Conservation (phyloP, 2,113 vertebrate genomes). For the Lontra canadensis region DNA sequence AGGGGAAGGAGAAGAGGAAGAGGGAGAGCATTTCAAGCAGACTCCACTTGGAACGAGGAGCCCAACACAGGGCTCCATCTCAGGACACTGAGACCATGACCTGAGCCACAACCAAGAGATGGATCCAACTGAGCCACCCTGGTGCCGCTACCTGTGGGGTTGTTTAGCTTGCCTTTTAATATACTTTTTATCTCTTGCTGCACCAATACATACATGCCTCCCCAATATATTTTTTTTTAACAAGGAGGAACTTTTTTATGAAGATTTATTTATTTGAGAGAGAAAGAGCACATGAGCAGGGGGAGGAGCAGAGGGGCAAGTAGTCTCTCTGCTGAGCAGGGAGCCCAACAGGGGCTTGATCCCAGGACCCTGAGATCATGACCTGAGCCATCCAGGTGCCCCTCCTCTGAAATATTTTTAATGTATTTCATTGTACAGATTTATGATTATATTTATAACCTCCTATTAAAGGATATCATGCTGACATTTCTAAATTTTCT, state of each 20-base stretch:
- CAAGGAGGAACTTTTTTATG: background rate
- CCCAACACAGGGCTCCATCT: background rate
- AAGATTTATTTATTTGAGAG: background rate
- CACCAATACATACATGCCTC: background rate
- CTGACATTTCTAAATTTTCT: background rate
- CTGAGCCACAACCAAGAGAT: background rate
- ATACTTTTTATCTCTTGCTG: conserved; percentile 4
- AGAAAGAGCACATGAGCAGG: background rate
- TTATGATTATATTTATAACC: background rate
- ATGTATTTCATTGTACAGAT: background rate
- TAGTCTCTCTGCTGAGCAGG: background rate
- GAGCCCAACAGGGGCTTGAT: background rate
- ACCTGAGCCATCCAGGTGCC: background rate
- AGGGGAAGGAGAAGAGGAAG: background rate
- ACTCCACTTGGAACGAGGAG: background rate
- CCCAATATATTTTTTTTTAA: background rate
- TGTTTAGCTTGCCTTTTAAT: background rate
- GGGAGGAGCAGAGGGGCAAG: background rate
- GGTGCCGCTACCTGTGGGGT: background rate
- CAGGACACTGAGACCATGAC: background rate
- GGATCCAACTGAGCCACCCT: background rate
- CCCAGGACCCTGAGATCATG: background rate
- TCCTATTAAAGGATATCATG: background rate
- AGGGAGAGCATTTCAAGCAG: background rate
- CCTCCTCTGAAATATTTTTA: background rate